Percentiles rank a stretch among this genome's conserved stretches.
phyloP scores from a whole-genome alignment of 64 coral and sea anemone genomes.

The Porites lutea region DNA sequence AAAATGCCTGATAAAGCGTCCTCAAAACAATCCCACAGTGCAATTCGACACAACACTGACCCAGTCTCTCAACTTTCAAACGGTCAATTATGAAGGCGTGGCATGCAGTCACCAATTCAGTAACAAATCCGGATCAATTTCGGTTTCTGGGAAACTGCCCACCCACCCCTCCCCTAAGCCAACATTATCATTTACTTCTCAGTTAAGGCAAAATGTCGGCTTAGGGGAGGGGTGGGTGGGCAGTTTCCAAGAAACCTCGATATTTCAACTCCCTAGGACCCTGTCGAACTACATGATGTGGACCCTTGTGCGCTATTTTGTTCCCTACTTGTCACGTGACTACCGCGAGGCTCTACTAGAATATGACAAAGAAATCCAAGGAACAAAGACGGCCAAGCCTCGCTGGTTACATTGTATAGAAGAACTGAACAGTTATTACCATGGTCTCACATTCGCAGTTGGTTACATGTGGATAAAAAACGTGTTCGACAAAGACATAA shows the following conservation, averaged over 20 bases:
- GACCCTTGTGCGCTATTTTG: neutral
- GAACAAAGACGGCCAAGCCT: constrained; percentile 3
- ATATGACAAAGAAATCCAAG: constrained; percentile 27
- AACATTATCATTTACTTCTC: no score
- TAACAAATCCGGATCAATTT: no score
- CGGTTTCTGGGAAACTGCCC: no score
- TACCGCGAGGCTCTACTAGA: constrained; percentile 28
- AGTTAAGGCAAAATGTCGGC: no score
- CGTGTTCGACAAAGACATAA: constrained; percentile 26
- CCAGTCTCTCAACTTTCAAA: no score
- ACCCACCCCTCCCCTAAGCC: no score
- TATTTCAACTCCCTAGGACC: neutral
- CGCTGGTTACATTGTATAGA: constrained; percentile 49
- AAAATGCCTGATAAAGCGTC: no score
- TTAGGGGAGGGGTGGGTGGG: no score
- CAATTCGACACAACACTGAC: no score
- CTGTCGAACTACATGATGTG: constrained; percentile 69
- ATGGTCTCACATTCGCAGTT: constrained; percentile 35
- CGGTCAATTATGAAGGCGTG: no score
- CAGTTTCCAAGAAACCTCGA: neutral
- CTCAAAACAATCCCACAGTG: no score
- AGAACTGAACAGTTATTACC: neutral
- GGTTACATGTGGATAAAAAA: constrained; percentile 58
- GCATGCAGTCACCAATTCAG: no score
- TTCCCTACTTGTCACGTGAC: constrained; percentile 43